Conservation (phyloP, 1,140 invertebrate genomes). For the Pemphigus obesinymphae region DNA sequence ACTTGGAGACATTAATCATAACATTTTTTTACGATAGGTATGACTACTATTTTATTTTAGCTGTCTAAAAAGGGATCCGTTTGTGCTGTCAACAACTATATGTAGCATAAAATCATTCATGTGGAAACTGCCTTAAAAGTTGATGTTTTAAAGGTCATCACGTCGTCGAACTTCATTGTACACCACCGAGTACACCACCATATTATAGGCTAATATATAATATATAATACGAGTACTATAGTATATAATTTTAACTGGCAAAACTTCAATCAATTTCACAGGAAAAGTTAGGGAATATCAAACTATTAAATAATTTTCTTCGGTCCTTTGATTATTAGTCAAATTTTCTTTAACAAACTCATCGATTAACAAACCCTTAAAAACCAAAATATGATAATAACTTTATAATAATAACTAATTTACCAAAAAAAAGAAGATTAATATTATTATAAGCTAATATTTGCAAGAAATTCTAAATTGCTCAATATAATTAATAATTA, state of each 20-base stretch:
- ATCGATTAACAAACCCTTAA: background rate
- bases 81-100: background rate
- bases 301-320: background rate
- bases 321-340: background rate
- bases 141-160: background rate
- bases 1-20: conserved; percentile 20
- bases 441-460: background rate
- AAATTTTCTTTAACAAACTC: conserved; percentile 5
- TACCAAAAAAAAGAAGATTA: background rate
- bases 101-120: background rate
- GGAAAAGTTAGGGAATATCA: background rate
- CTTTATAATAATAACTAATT: background rate
- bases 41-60: conserved; percentile 18
- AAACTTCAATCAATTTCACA: background rate
- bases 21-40: background rate
- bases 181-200: no score
- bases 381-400: background rate
- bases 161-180: background rate
- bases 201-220: no score
- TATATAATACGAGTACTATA: no score
- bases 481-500: background rate
- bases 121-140: background rate
- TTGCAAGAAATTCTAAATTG: background rate
- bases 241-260: background rate
- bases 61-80: background rate